Evolutionary conservation across 2,797 vertebrate species (phyloP).

Genomic region (Emydoidea blandingii): DNA sequence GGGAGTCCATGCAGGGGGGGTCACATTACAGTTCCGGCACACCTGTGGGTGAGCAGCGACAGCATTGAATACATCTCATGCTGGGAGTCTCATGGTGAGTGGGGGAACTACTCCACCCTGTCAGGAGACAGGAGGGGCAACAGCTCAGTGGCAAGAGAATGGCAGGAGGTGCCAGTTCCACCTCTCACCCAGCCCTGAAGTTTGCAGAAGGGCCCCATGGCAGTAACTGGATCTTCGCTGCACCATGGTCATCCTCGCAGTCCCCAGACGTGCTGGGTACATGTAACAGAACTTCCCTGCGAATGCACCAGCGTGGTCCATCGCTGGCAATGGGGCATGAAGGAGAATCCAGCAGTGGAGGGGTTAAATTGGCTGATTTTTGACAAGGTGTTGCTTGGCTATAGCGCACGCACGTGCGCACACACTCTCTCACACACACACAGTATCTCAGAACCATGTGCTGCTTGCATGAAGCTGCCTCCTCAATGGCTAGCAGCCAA

Average conservation of each 20-base stretch:
- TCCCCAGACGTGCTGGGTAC: neutral
- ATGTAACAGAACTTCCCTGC: neutral
- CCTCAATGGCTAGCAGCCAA: neutral
- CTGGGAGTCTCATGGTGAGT: neutral
- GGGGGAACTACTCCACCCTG: too few species aligned
- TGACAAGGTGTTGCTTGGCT: neutral
- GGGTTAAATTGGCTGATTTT: neutral
- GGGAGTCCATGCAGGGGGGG: too few species aligned
- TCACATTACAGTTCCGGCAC: neutral
- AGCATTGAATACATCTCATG: neutral
- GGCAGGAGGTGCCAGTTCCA: neutral
- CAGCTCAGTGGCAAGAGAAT: neutral
- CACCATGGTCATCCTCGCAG: neutral
- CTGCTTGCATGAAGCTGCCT: neutral
- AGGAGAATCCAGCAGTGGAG: neutral
- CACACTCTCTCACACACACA: rapidly evolving
- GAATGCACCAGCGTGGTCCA: neutral
- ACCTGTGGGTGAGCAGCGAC: neutral
- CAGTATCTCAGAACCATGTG: neutral
- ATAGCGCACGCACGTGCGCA: too few species aligned
- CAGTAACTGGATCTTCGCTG: neutral
- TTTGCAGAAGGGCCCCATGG: neutral
- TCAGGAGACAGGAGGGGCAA: neutral
- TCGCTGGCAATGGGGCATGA: neutral
- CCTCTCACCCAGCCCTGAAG: neutral